Evolutionary conservation across 2,797 vertebrate species (phyloP).

Genomic region (Neosalanx taihuensis): DNA sequence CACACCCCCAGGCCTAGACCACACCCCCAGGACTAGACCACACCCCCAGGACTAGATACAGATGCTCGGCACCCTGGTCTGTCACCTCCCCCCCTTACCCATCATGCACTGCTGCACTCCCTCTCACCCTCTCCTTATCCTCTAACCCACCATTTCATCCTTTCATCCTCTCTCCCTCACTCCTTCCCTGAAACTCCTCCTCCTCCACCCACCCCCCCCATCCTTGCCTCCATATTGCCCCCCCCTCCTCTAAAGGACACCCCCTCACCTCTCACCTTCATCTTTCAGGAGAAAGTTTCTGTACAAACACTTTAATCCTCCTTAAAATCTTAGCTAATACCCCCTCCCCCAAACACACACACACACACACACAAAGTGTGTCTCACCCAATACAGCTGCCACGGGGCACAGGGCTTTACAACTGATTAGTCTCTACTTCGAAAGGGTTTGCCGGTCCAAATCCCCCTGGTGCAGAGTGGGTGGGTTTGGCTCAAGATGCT

Average conservation of each 20-base stretch:
- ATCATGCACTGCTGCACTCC: not conserved
- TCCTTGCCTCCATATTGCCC: not conserved
- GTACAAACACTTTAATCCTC: conserved; percentile 12
- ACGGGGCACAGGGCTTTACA: no score
- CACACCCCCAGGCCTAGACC: no score
- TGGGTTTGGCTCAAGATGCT: no score
- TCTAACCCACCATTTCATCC: not conserved
- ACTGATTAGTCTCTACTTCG: no score
- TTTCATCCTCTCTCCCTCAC: not conserved
- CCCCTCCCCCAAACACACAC: no score
- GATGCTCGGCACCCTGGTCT: not conserved
- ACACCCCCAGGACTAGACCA: no score
- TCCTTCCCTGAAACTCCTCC: not conserved
- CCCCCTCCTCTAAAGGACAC: not conserved
- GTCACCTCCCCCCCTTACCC: not conserved
- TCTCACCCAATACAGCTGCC: no score
- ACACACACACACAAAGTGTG: no score
- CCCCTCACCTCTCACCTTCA: not conserved
- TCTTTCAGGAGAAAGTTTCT: conserved; percentile 18
- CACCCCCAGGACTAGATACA: not conserved
- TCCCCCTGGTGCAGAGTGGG: no score
- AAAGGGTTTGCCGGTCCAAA: no score
- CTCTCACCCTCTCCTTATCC: conserved; percentile 1
- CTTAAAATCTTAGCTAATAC: not conserved
- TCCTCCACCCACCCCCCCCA: not conserved